Conservation (phyloP, 2,113 vertebrate genomes). For the Mionectes macconnelli region DNA sequence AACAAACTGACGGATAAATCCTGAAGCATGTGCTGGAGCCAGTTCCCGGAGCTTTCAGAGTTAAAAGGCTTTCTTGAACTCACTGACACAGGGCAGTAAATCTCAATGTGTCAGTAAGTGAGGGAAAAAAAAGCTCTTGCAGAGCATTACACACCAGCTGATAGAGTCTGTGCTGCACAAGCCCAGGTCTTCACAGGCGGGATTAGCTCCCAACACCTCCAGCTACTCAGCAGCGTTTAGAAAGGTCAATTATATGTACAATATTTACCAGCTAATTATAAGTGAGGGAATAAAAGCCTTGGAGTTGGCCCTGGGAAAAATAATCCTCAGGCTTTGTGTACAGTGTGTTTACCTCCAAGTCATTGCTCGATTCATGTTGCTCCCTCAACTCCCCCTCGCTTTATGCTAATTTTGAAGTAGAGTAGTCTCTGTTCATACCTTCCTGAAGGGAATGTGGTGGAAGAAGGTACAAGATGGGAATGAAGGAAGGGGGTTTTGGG, state of each 20-base stretch:
- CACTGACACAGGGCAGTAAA: constrained; percentile 50
- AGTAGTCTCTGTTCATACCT: not conserved
- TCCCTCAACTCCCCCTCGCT: not conserved
- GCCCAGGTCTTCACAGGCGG: not conserved
- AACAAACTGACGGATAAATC: constrained; percentile 2
- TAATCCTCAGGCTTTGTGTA: not conserved
- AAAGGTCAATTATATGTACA: constrained; percentile 7
- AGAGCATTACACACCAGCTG: not conserved
- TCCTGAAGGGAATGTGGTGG: no score
- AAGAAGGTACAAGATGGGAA: not conserved
- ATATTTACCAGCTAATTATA: constrained; percentile 6
- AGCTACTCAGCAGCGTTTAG: constrained; percentile 13
- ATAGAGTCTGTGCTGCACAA: not conserved
- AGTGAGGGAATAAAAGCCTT: not conserved
- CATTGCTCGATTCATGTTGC: not conserved
- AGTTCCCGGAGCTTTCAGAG: not conserved
- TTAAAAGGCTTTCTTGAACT: constrained; percentile 62
- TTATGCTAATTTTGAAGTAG: not conserved
- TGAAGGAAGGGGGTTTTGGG: not conserved
- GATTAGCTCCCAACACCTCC: not conserved
- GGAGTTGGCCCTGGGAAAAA: not conserved
- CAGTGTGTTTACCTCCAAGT: not conserved
- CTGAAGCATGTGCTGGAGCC: constrained; percentile 15
- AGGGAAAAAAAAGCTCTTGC: not conserved
- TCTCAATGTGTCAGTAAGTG: constrained; percentile 3